Evolutionary conservation across 2,113 vertebrate genomes (phyloP).

Genomic region (Scopus umbretta): DNA sequence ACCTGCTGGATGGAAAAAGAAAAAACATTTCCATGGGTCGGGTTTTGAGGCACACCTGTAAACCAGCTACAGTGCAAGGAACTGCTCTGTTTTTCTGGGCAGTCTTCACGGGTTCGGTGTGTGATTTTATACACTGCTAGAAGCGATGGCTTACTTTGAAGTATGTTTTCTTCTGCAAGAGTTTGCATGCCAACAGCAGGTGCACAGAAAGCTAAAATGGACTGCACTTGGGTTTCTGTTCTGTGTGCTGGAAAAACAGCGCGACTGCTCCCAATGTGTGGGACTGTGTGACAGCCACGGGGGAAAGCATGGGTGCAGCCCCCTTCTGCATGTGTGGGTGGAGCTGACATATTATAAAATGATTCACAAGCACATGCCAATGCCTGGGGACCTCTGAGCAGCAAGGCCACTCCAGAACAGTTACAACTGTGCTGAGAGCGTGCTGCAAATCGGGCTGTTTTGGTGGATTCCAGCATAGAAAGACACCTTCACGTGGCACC

Average conservation of each 20-base stretch:
- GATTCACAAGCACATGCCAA: neutral
- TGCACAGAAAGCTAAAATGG: neutral
- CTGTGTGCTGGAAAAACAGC: neutral
- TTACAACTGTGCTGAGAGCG: neutral
- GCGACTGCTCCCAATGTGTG: fast-evolving
- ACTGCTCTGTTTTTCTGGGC: neutral
- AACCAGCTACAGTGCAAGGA: neutral
- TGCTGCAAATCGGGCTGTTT: neutral
- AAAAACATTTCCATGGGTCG: neutral
- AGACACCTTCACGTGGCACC: neutral
- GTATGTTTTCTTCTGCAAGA: neutral
- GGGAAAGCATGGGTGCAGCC: neutral
- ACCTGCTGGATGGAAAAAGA: neutral
- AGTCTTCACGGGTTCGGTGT: neutral
- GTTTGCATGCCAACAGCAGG: neutral
- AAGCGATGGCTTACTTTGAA: neutral
- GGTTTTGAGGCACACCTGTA: neutral
- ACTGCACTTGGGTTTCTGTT: neutral
- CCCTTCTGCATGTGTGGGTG: neutral
- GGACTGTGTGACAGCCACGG: neutral
- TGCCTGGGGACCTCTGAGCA: neutral
- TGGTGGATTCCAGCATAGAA: neutral
- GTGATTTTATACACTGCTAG: neutral
- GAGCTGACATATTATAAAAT: neutral
- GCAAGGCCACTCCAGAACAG: neutral